Evolutionary conservation across 2,797 vertebrate species (phyloP), one percentile per base, ranked within the genome.

Genomic region (Pseudochromis fuscus): DNA sequence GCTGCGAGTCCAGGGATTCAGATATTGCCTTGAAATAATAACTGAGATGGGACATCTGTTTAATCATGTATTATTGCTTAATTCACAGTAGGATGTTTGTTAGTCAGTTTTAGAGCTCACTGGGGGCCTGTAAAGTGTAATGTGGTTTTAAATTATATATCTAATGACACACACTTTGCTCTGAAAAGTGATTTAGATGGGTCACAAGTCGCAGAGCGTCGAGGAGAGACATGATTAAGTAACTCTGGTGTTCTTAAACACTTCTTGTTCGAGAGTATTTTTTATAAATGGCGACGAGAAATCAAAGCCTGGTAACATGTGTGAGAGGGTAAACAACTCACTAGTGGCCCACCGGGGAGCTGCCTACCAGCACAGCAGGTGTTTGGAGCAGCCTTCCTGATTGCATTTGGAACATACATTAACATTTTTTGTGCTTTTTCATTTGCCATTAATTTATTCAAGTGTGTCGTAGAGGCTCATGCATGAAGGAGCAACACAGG

Each of bases 71-170:
- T 75, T 67, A 67, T 74, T 63, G 51, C 65, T 66, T 48, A 25
- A 40, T 45, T 40, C 8, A 61, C 42, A 72, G 66, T 62, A 49
- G 42, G 31, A 72, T 77, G 23, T 71, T 68, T 67, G 49, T 59
- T 55, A 55, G 61, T 44, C 23, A 25, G 44, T 40, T 68, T 79
- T 74, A 82, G 72, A 76, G 71, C 74, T 68, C 68, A 67, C 72
- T 63, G 37, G 55, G 69, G 72, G 44, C 58, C 62, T 56, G 10
- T 74, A 57, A 78, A 82, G 60, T 30, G 15, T 51, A 67, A 65
- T 61, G 59, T 68, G 53, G 7, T 57, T 84, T 80, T 85, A 76
- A 65, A 83, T 75, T 62, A 68, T 15, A 38, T 8, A 33, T 73
- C 30, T 80, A 73, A 83, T 75, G 51, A 72, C 75, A 64, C 46